Conservation (phyloP, 2,888 invertebrate species). For the Antheraea assamensis region DNA sequence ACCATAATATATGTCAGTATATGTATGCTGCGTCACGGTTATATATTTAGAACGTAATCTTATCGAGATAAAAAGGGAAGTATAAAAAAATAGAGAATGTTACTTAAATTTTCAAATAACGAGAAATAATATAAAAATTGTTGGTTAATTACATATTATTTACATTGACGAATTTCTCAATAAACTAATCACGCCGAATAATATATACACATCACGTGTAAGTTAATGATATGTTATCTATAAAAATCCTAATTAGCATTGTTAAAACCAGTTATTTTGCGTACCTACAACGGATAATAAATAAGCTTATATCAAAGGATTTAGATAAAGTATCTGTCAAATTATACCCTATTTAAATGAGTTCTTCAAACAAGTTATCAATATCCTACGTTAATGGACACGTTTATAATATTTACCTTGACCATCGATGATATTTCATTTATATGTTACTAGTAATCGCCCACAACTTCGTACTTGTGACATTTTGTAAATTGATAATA, state of each 20-base stretch:
- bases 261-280: slow-evolving; percentile 6
- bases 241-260: slow-evolving; percentile 5
- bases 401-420: slow-evolving; percentile 8
- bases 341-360: slow-evolving; percentile 8
- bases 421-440: neutral
- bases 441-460: neutral
- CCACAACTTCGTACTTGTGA: neutral
- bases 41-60: no score
- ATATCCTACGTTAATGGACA: neutral
- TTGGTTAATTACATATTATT: neutral
- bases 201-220: neutral
- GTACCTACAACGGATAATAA: neutral
- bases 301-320: slow-evolving; percentile 3
- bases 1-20: no score
- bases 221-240: neutral
- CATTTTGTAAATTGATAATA: neutral
- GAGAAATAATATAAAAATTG: neutral
- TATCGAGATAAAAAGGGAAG: neutral
- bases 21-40: no score
- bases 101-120: neutral
- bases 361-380: neutral
- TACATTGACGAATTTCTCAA: neutral
- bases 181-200: neutral
- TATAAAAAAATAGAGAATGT: neutral
- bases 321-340: neutral